Evolutionary conservation across 2,113 vertebrate genomes (phyloP), one percentile per base, ranked within the genome.

Genomic region (Spizaetus ornatus): DNA sequence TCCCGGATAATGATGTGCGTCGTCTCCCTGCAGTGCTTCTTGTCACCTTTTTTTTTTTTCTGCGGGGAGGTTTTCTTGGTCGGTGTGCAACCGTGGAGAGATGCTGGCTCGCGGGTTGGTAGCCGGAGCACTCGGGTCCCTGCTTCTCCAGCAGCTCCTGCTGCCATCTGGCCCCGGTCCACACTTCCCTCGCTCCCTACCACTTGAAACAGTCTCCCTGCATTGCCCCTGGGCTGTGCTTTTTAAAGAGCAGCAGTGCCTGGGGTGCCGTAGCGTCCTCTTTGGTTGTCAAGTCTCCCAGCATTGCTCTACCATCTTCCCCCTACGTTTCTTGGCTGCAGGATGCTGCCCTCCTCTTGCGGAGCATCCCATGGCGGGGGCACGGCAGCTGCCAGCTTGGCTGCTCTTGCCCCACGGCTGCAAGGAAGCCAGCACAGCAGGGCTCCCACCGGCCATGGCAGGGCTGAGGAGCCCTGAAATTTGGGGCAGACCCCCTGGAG

Each of bases 31-130:
- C n/a, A 11, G 53, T 2, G 70, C 73, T 81, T 34, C 73, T 66
- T 43, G n/a, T 65, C 7, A 6, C 45, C 9, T 19, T 13, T 14
- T 29, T 47, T 27, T 47, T 25, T 25, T 27, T 23, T 6, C 63
- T 61, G 11, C 3, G 1, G 16, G 53, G 38, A 79, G 10, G 50
- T 8, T 67, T 79, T 38, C 40, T 10, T 18, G 34, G 18, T 62
- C 2, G 0, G 11, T 0, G 2, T 38, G 19, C 36, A 22, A 5
- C 13, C 0, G 1, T 18, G 10, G 31, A 61, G 79, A 79, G 69
- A 26, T 13, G 78, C 22, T 88, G 63, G 8, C 61, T 34, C 2
- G 6, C 0, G 5, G 63, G 77, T 16, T 70, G 32, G 17, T 7
- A 20, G 38, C 23, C 1, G 7, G 22, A 62, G 23, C 48, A 3